These are phyloP conservation scores for Agrilus mali DNA, from an alignment of 2,888 invertebrate genomes.

Conservation along the genomic window DNA sequence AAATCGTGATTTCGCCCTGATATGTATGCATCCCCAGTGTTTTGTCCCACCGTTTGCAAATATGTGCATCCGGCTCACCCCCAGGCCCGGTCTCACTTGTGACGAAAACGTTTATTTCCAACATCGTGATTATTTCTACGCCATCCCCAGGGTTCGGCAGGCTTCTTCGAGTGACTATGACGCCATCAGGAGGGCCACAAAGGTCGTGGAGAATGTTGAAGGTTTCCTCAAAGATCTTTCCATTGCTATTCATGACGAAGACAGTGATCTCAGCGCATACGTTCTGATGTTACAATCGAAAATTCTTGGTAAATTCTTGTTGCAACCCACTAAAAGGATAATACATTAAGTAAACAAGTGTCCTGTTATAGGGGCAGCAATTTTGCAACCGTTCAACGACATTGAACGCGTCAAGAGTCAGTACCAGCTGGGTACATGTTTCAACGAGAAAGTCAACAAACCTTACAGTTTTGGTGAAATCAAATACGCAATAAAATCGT, in stretches of 20 bases:
- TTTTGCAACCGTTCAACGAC: too few relatives aligned
- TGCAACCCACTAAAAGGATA: too few relatives aligned
- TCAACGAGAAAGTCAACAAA: too few relatives aligned
- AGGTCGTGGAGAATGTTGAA: slow-evolving; percentile 13
- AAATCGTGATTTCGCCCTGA: slow-evolving; percentile 49
- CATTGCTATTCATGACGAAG: slow-evolving; percentile 12
- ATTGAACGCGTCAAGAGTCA: too few relatives aligned
- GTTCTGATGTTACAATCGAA: slow-evolving; percentile 9
- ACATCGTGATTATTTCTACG: slow-evolving; percentile 29
- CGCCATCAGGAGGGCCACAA: slow-evolving; percentile 16
- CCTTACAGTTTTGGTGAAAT: too few relatives aligned
- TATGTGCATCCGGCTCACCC: slow-evolving; percentile 37
- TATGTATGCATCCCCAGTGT: slow-evolving; percentile 42
- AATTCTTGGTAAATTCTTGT: too few relatives aligned
- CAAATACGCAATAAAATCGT: too few relatives aligned
- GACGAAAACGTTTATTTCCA: slow-evolving; percentile 34
- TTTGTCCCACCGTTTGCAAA: slow-evolving; percentile 40
- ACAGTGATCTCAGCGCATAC: slow-evolving; percentile 19
- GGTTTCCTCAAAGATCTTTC: slow-evolving; percentile 19
- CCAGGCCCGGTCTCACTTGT: slow-evolving; percentile 28
- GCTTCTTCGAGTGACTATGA: slow-evolving; percentile 16
- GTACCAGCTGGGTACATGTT: too few relatives aligned
- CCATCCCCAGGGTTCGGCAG: slow-evolving; percentile 16
- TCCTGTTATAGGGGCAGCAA: too few relatives aligned
- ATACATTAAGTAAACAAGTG: too few relatives aligned